These are phyloP conservation scores for Sitta carolinensis DNA, from an alignment of 2,797 vertebrate species.

Conservation along the genomic window DNA sequence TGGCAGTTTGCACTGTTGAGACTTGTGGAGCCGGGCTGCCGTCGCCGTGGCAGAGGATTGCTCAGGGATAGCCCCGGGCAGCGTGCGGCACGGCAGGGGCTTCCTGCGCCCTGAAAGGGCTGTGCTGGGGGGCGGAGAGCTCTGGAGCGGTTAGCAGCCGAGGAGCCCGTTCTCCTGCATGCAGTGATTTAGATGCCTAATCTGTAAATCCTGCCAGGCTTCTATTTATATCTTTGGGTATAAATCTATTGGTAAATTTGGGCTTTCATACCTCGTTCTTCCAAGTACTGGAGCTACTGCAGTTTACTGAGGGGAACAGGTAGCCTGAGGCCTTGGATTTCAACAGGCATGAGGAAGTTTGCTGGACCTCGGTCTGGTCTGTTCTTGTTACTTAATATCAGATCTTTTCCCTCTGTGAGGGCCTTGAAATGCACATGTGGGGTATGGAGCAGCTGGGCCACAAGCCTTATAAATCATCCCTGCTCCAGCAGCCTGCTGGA, in stretches of 20 bases:
- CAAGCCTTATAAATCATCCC: background rate
- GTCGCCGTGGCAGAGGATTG: background rate
- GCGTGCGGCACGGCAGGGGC: background rate
- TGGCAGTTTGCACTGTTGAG: constrained; percentile 9
- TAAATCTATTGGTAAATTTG: constrained; percentile 43
- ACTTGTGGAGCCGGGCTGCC: background rate
- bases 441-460: background rate
- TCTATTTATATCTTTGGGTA: constrained; percentile 54
- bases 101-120: background rate
- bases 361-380: background rate
- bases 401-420: background rate
- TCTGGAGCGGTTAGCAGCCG: constrained; percentile 2
- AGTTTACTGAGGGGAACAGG: background rate
- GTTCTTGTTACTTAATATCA: background rate
- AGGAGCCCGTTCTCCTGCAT: constrained; percentile 24
- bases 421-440: background rate
- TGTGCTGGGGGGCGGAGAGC: constrained; percentile 35
- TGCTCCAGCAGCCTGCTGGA: background rate
- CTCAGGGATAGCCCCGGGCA: constrained; percentile 14
- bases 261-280: background rate
- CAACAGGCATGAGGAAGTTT: background rate
- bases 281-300: background rate
- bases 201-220: constrained; percentile 31
- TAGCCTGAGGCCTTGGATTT: background rate
- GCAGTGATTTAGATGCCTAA: constrained; percentile 17